These are phyloP conservation scores for Lerema accius DNA, from an alignment of 1,140 invertebrate genomes.

Conservation along the genomic window DNA sequence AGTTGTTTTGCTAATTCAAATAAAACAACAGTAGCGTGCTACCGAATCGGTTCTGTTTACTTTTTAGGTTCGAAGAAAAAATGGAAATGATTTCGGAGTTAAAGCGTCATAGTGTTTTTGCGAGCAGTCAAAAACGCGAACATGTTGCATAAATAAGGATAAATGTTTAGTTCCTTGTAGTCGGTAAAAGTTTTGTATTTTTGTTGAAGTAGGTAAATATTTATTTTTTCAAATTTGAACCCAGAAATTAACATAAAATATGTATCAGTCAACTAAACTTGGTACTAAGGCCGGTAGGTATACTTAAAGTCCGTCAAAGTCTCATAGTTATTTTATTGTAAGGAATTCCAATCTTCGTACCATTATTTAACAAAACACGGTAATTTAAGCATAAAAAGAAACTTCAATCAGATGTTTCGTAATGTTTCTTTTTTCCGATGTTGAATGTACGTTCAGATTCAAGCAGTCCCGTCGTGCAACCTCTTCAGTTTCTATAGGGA, in stretches of 20 bases:
- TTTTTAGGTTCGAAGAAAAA: slow-evolving; percentile 54
- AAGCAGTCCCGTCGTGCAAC: slow-evolving; percentile 44
- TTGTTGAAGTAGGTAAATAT: too few species aligned
- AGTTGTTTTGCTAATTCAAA: slow-evolving; percentile 53
- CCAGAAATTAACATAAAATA: too few species aligned
- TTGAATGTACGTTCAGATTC: slow-evolving; percentile 42
- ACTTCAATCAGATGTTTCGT: slow-evolving; percentile 21
- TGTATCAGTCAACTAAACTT: too few species aligned
- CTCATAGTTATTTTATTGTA: background rate
- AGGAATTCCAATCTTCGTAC: background rate
- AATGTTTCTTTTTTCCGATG: slow-evolving; percentile 30
- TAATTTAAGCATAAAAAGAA: slow-evolving; percentile 4
- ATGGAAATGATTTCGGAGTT: slow-evolving; percentile 40
- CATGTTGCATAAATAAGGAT: background rate
- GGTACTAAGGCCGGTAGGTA: too few species aligned
- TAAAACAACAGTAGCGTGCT: slow-evolving; percentile 55
- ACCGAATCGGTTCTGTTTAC: slow-evolving; percentile 56
- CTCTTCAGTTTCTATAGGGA: slow-evolving; percentile 35
- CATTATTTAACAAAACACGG: background rate
- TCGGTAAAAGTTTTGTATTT: background rate
- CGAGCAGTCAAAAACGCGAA: background rate
- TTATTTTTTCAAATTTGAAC: too few species aligned
- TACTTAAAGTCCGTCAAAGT: too few species aligned
- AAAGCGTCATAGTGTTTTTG: slow-evolving; percentile 33
- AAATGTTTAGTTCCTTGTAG: slow-evolving; percentile 8